A percentile compares a stretch with the other conserved stretches of the same genome.
These are phyloP conservation scores for Asobara japonica DNA, from an alignment of 1,140 invertebrate species.

Conservation along the genomic window DNA sequence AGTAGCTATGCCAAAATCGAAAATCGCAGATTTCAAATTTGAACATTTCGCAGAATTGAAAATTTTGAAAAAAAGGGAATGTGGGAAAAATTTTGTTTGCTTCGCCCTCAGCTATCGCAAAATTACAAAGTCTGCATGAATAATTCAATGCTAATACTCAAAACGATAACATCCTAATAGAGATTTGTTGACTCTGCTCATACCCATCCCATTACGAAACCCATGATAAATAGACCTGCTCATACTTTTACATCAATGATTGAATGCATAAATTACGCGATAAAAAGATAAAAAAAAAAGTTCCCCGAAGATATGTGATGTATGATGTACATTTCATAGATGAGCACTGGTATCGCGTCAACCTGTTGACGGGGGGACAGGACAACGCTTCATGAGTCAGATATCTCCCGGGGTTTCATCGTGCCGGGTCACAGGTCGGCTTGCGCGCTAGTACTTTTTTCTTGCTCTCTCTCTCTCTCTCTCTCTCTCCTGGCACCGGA, in stretches of 20 bases:
- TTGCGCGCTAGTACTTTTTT: constrained; percentile 29
- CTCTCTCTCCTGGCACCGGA: constrained; percentile 52
- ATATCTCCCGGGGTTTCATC: constrained; percentile 57
- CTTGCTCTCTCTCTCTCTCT: background rate
- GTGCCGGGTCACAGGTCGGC: constrained; percentile 59
- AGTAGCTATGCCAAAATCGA: too few relatives aligned
- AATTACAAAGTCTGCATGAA: too few relatives aligned
- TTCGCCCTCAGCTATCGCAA: too few relatives aligned
- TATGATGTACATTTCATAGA: constrained; percentile 13
- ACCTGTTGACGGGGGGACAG: constrained; percentile 40
- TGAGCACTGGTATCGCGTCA: constrained; percentile 18
- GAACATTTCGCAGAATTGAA: too few relatives aligned
- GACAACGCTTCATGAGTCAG: constrained; percentile 59
- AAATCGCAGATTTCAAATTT: too few relatives aligned
- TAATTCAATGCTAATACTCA: too few relatives aligned
- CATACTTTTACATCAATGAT: background rate
- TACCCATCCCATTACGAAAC: background rate
- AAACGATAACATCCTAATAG: too few relatives aligned
- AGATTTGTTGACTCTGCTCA: too few relatives aligned
- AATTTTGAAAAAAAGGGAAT: too few relatives aligned
- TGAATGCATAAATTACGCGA: background rate
- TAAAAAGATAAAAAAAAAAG: background rate
- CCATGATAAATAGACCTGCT: background rate
- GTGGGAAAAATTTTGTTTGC: too few relatives aligned
- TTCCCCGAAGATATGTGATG: background rate